A percentile compares a stretch with the other conserved stretches of the same genome.
These are phyloP conservation scores for Bombylius discolor DNA, from an alignment of 2,888 invertebrate genomes.

Conservation along the genomic window DNA sequence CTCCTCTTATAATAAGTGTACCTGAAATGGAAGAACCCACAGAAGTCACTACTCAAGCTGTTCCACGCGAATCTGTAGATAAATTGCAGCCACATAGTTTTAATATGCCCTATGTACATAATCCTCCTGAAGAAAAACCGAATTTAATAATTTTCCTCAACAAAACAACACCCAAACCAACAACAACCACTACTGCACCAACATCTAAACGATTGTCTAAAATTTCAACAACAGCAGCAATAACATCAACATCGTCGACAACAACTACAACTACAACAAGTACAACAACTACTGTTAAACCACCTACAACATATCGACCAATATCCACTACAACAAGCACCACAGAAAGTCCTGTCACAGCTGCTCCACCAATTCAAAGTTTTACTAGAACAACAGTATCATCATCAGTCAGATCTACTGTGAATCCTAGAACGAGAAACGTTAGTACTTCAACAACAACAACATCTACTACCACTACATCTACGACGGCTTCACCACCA, in stretches of 20 bases:
- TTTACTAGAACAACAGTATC: constrained; percentile 37
- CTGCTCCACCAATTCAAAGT: constrained; percentile 13
- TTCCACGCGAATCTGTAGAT: too few relatives aligned
- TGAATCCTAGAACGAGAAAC: constrained; percentile 19
- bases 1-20: constrained; percentile 29
- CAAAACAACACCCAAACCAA: constrained; percentile 24
- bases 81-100: neutral
- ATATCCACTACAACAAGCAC: constrained; percentile 20
- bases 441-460: constrained; percentile 5
- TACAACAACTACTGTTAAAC: constrained; percentile 26
- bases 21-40: constrained; percentile 25
- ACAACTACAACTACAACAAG: constrained; percentile 16
- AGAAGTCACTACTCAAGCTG: neutral
- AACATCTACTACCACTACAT: neutral
- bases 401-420: constrained; percentile 34
- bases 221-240: constrained; percentile 30
- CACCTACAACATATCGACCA: constrained; percentile 39
- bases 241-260: constrained; percentile 21
- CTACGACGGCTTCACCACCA: neutral
- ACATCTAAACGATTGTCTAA: constrained; percentile 12
- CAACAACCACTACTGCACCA: constrained; percentile 31
- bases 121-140: constrained; percentile 25
- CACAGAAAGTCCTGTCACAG: constrained; percentile 15
- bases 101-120: neutral
- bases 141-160: constrained; percentile 33